Base-by-base conservation (phyloP, 2,113 vertebrate species). In the Strix uralensis region DNA sequence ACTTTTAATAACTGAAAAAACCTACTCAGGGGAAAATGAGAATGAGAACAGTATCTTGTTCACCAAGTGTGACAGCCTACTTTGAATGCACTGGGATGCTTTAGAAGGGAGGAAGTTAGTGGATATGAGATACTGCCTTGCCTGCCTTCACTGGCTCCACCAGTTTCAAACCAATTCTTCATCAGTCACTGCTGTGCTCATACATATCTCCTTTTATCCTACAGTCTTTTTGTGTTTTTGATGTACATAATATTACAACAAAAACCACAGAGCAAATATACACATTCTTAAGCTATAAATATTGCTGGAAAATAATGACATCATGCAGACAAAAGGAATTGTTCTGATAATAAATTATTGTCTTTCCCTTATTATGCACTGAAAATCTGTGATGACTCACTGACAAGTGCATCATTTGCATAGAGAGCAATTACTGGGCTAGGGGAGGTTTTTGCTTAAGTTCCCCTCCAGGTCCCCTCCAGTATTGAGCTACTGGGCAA, bases 1-100 rank as follows among this genome's bases (percentile, higher is more conserved):
- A 26, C 7, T 57, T 55, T 63, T 40, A 79, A 22, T 32, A 87
- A 42, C 7, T 44, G 6, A 20, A 66, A 87, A 42, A 70, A 34
- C 1, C 16, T 18, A 3, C 1, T 2, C 9, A 63, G 5, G 25
- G 25, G 8, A 52, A 81, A 81, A n/a, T 0, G 0, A 59, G 23
- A 75, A 20, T 36, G 47, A 55, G 44, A 72, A 23, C 0, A 1
- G n/a, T 51, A 10, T 14, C 42, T 34, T 71, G 38, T 47, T 59
- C 6, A 15, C 14, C 0, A 0, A 29, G 20, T 42, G 23, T 27
- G 32, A 6, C 27, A 8, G 20, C 11, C 26, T 58, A 16, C 44
- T 77, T 32, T 58, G 75, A 52, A 61, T 9, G 49, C 15, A 7
- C 40, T 19, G 38, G 27, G 75, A 32, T 73, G 32, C 30, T 73